These are phyloP conservation scores for Cactoblastis cactorum DNA, from an alignment of 2,888 invertebrate genomes.

Conservation along the genomic window DNA sequence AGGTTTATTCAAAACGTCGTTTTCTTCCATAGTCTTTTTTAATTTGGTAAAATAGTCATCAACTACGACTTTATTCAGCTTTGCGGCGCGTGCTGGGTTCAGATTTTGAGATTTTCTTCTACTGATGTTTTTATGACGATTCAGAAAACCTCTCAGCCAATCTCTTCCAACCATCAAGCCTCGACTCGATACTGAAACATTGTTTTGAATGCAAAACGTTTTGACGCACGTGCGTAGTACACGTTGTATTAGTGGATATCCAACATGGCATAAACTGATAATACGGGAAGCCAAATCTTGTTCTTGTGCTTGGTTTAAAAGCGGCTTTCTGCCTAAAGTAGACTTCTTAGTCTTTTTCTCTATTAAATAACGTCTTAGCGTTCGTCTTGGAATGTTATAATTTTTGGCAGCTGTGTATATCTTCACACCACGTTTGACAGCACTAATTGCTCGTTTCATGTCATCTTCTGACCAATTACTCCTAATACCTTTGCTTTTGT, in stretches of 20 bases:
- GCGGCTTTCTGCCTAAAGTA: constrained; percentile 8
- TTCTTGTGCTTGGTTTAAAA: constrained; percentile 1
- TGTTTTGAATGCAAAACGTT: neutral
- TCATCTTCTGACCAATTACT: constrained; percentile 12
- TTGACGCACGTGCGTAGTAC: neutral
- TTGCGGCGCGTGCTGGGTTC: no score
- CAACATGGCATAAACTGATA: neutral
- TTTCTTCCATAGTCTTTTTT: constrained; percentile 18
- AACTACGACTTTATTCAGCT: constrained; percentile 19
- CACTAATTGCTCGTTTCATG: constrained; percentile 14
- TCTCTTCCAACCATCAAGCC: neutral
- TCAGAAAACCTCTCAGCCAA: neutral
- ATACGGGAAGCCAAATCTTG: neutral
- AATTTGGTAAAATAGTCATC: constrained; percentile 21
- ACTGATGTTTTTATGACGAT: no score
- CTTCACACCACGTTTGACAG: constrained; percentile 13
- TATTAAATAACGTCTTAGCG: constrained; percentile 14
- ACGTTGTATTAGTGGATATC: neutral
- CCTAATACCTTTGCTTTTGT: constrained; percentile 3
- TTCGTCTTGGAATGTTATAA: constrained; percentile 14
- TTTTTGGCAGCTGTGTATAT: constrained; percentile 11
- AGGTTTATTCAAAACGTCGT: constrained; percentile 20
- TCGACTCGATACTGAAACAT: neutral
- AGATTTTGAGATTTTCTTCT: no score
- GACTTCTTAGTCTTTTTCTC: constrained; percentile 10